phyloP scores from a whole-genome alignment of 2,797 vertebrate genomes.

The Coccyzus lansbergi region DNA sequence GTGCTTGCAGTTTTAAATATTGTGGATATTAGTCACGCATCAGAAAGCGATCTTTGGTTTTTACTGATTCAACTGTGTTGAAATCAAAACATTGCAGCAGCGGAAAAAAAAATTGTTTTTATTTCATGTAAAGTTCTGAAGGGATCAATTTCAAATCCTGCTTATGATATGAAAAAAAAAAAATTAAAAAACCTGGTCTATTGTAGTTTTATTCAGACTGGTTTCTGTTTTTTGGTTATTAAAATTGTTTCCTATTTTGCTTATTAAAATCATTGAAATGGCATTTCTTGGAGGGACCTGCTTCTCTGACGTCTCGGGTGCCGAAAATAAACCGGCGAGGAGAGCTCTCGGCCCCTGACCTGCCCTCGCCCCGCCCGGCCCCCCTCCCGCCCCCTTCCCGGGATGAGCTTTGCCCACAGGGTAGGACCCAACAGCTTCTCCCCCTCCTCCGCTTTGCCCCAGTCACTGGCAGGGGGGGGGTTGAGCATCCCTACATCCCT shows the following conservation, averaged over 20 bases:
- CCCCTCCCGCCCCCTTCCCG: neutral
- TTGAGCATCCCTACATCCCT: neutral
- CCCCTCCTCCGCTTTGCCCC: neutral
- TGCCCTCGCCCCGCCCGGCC: too few relatives aligned
- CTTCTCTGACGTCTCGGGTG: conserved; percentile 49
- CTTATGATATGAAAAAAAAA: conserved; percentile 95
- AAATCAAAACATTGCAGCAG: conserved; percentile 95
- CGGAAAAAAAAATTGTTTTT: conserved; percentile 90
- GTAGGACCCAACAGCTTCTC: neutral
- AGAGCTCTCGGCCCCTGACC: neutral
- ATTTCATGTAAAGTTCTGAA: conserved; percentile 94
- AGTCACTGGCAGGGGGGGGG: neutral
- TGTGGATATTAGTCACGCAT: conserved; percentile 97
- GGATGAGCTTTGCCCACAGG: neutral
- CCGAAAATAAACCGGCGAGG: neutral
- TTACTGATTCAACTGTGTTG: conserved; percentile 99
- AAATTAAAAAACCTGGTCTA: conserved; percentile 97
- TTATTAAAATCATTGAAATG: conserved; percentile 99
- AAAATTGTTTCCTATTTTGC: conserved; percentile 99
- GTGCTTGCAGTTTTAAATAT: conserved; percentile 99
- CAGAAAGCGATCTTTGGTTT: conserved; percentile 89
- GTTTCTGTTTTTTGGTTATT: conserved; percentile 99
- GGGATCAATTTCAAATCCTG: conserved; percentile 99
- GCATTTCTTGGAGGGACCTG: conserved; percentile 83
- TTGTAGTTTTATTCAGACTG: conserved; percentile 99